Evolutionary conservation across 2,888 invertebrate species (phyloP).

Genomic region (Bhutanitis thaidina): DNA sequence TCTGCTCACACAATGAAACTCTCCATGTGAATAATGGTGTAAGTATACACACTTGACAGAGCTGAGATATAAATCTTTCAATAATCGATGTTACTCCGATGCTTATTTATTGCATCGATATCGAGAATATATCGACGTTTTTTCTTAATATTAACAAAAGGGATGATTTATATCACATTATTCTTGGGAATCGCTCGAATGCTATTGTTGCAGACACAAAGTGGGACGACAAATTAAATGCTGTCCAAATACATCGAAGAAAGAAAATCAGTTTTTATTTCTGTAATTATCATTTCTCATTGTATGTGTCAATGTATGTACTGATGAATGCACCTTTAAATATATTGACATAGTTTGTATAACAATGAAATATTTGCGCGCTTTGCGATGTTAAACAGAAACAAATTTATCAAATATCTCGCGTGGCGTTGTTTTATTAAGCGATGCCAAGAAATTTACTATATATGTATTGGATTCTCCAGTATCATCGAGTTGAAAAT

Average conservation of each 20-base stretch:
- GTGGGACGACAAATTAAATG: conserved; percentile 7
- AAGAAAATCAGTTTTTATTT: conserved; percentile 3
- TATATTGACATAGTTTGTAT: conserved; percentile 3
- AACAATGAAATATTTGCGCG: no score
- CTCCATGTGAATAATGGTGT: conserved; percentile 63
- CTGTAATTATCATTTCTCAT: not conserved
- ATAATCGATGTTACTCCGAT: conserved; percentile 66
- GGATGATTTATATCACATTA: conserved; percentile 55
- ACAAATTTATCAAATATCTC: no score
- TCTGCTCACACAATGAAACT: conserved; percentile 50
- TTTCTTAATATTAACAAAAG: conserved; percentile 60
- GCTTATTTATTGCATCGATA: conserved; percentile 66
- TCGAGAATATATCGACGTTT: conserved; percentile 46
- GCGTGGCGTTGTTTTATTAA: no score
- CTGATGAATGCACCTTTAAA: conserved; percentile 14
- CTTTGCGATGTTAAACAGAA: no score
- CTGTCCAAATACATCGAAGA: conserved; percentile 1
- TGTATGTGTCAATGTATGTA: not conserved
- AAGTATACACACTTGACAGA: conserved; percentile 54
- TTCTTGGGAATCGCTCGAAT: conserved; percentile 20
- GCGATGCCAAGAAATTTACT: no score
- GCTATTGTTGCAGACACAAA: conserved; percentile 14
- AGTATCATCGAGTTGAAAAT: no score
- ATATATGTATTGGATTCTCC: no score
- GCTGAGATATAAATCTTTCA: conserved; percentile 72